Percentiles rank a stretch among this genome's conserved stretches.
Conservation (phyloP, 1,140 invertebrate genomes). For the Holotrichia oblita region DNA sequence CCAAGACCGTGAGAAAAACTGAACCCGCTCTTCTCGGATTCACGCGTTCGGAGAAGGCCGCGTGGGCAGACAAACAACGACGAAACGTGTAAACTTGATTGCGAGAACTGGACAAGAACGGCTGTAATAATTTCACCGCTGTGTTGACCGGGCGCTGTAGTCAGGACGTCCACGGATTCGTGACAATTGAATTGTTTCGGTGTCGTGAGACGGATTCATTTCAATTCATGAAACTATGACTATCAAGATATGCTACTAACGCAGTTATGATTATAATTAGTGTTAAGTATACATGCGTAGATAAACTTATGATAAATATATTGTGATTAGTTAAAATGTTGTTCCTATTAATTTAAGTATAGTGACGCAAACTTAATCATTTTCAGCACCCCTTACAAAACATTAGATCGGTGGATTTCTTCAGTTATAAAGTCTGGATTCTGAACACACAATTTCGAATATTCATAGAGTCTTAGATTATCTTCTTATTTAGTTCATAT, state of each 20-base stretch:
- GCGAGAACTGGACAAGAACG: background rate
- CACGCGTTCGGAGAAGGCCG: constrained; percentile 9
- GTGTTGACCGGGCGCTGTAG: background rate
- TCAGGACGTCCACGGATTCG: background rate
- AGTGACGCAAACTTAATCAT: no score
- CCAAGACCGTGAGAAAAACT: constrained; percentile 42
- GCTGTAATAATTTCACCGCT: background rate
- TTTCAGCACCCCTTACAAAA: no score
- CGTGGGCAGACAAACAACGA: constrained; percentile 4
- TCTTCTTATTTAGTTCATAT: no score
- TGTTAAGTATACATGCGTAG: constrained; percentile 4
- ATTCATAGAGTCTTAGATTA: no score
- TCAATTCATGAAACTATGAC: constrained; percentile 23
- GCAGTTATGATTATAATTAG: constrained; percentile 9
- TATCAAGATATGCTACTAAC: constrained; percentile 25
- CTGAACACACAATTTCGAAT: no score
- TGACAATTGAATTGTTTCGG: constrained; percentile 33
- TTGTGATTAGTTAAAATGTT: background rate
- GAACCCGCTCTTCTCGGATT: constrained; percentile 32
- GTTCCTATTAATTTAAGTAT: no score
- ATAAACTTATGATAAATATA: constrained; percentile 7
- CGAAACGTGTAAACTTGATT: background rate
- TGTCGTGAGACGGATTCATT: constrained; percentile 32
- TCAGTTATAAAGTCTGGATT: no score
- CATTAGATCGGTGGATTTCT: no score